phyloP scores from a whole-genome alignment of 2,797 vertebrate genomes.

The Glossophaga mutica region DNA sequence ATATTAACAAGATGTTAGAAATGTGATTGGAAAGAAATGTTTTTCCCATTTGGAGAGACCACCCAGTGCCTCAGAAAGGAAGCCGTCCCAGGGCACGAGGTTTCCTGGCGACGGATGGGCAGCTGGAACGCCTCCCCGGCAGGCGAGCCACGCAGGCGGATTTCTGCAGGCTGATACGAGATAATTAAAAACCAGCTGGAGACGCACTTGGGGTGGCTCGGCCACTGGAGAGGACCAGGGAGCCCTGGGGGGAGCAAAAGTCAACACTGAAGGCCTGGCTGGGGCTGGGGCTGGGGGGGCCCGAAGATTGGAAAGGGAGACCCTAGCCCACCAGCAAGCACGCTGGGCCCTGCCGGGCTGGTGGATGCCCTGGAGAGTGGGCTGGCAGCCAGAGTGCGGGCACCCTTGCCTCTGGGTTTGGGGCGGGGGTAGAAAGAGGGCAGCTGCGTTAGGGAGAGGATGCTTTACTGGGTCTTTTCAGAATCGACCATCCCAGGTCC shows the following conservation, averaged over 20 bases:
- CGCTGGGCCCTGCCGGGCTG: neutral
- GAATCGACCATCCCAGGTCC: neutral
- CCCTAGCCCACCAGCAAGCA: neutral
- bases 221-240: neutral
- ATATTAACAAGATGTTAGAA: conserved; percentile 55
- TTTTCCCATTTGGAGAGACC: conserved; percentile 49
- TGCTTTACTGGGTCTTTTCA: neutral
- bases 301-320: neutral
- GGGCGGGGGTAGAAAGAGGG: neutral
- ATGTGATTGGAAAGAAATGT: conserved; percentile 17
- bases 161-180: neutral
- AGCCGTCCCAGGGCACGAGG: neutral
- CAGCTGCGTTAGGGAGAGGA: neutral
- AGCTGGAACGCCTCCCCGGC: neutral
- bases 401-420: neutral
- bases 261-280: neutral
- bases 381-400: neutral
- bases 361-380: neutral
- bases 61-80: conserved; percentile 16
- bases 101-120: conserved; percentile 19
- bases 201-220: conserved; percentile 15
- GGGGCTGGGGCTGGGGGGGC: neutral
- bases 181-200: conserved; percentile 55
- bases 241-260: neutral
- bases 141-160: neutral